Percentiles rank a stretch among this genome's conserved stretches.
Evolutionary conservation across 1,140 invertebrate species (phyloP).

Genomic region (Brachionus sp.): DNA sequence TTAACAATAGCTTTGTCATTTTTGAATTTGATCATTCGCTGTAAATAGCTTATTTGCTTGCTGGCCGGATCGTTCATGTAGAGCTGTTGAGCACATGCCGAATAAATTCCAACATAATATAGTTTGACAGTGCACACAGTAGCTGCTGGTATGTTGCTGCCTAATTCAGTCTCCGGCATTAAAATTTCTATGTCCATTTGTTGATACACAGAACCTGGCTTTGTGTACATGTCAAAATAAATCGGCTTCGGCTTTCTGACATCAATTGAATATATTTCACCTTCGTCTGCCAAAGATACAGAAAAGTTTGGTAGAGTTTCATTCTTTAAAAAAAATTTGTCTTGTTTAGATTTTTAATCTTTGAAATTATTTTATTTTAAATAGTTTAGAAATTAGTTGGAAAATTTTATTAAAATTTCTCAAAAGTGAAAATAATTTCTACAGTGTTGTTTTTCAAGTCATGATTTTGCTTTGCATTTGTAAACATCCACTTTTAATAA

Average conservation of each 20-base stretch:
- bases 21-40: conserved; percentile 24
- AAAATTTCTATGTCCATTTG: conserved; percentile 52
- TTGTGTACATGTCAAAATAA: conserved; percentile 49
- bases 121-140: conserved; percentile 50
- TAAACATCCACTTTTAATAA: no score
- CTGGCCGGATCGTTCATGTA: not conserved
- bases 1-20: conserved; percentile 49
- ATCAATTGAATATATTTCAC: not conserved
- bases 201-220: conserved; percentile 48
- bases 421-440: no score
- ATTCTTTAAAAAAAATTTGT: conserved; percentile 12
- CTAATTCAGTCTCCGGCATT: conserved; percentile 49
- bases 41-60: conserved; percentile 45
- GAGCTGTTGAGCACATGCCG: not conserved
- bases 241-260: conserved; percentile 48
- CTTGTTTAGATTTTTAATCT: no score
- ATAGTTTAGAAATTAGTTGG: no score
- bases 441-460: no score
- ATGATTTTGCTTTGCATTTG: no score
- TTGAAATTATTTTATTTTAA: no score
- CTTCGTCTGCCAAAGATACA: not conserved
- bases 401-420: no score
- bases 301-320: not conserved
- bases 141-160: conserved; percentile 47
- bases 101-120: conserved; percentile 48